Conservation (phyloP, 1,140 invertebrate species). For the Camponotus pennsylvanicus region DNA sequence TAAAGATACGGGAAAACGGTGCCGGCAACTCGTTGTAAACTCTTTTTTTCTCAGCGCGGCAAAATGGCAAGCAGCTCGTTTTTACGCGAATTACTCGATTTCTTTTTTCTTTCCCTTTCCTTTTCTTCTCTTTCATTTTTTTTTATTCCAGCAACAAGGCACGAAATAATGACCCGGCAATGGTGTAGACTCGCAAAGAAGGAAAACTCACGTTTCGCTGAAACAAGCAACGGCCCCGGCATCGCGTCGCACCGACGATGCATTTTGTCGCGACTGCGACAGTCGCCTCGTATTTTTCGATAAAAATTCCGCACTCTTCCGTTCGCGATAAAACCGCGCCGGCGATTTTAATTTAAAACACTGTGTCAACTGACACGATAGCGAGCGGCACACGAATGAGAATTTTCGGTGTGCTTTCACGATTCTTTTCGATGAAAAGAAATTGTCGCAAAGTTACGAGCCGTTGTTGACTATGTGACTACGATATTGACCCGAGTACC, state of each 20-base stretch:
- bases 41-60: conserved; percentile 43
- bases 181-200: conserved; percentile 22
- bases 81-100: conserved; percentile 50
- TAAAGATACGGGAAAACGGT: conserved; percentile 47
- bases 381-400: background rate
- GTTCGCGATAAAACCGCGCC: conserved; percentile 32
- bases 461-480: conserved; percentile 21
- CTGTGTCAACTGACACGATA: background rate
- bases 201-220: conserved; percentile 42
- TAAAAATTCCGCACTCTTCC: conserved; percentile 25
- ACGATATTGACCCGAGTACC: conserved; percentile 25
- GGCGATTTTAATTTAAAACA: conserved; percentile 56
- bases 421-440: conserved; percentile 41
- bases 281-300: conserved; percentile 38
- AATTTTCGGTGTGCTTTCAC: conserved; percentile 22
- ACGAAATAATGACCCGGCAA: conserved; percentile 50
- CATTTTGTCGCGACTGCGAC: conserved; percentile 18
- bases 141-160: conserved; percentile 46
- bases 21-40: conserved; percentile 40
- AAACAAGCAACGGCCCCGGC: conserved; percentile 21
- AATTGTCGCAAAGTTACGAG: conserved; percentile 33
- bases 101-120: background rate
- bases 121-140: background rate
- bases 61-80: conserved; percentile 54
- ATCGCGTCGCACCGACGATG: conserved; percentile 31